A percentile compares a stretch with the other conserved stretches of the same genome.
phyloP scores from a whole-genome alignment of 2,113 vertebrate genomes.

The Leucopsar rothschildi region DNA sequence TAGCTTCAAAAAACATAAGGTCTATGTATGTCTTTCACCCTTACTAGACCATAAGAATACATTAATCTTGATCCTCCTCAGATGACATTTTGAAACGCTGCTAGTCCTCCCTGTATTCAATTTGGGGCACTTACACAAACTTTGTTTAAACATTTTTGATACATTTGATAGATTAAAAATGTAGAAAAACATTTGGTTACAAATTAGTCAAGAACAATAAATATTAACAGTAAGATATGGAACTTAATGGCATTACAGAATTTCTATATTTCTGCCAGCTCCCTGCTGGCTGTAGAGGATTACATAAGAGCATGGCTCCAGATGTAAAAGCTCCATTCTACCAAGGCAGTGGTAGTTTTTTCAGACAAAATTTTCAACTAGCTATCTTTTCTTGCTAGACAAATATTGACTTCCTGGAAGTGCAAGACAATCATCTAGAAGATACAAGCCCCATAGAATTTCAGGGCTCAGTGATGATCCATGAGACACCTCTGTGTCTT shows the following conservation, averaged over 20 bases:
- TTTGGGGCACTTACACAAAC: background rate
- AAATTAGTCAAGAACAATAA: slow-evolving; percentile 25
- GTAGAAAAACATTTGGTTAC: background rate
- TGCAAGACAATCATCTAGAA: background rate
- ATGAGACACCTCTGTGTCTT: background rate
- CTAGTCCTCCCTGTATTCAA: background rate
- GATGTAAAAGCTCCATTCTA: background rate
- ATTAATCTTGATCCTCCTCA: background rate
- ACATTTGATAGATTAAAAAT: background rate
- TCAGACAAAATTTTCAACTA: background rate
- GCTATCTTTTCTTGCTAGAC: background rate
- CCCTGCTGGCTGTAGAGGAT: background rate
- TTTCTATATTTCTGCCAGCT: background rate
- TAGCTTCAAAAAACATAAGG: background rate
- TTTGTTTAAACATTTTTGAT: slow-evolving; percentile 6
- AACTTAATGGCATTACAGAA: background rate
- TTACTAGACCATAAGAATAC: background rate
- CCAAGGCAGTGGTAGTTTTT: background rate
- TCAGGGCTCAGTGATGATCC: background rate
- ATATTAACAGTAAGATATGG: background rate
- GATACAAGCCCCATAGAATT: background rate
- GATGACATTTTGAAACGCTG: background rate
- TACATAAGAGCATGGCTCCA: background rate
- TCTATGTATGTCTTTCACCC: background rate
- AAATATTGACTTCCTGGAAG: background rate